Base-by-base conservation (phyloP, 1,140 invertebrate genomes). In the Lordiphosa collinella region DNA sequence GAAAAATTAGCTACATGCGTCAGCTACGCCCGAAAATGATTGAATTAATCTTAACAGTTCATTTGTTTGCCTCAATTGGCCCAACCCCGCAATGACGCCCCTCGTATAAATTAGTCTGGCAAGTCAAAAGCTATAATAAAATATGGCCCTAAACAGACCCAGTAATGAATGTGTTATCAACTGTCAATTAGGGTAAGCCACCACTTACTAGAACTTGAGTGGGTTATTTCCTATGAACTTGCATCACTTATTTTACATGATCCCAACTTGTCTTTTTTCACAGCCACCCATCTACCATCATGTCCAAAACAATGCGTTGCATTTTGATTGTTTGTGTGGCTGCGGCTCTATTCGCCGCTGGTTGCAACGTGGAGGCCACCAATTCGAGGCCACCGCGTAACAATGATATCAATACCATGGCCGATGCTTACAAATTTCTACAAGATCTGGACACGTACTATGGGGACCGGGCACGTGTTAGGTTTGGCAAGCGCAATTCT, bases 391-490 rank as follows among this genome's bases (percentile, higher is more conserved):
- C 82, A 9, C 87, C 87, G 3, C 66, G 80, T 4, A 86, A 85
- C 32, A 88, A 88, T 36, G 87, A 89, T n/a, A 84, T 85, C 16
- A 69, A 62, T 43, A 87, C 73, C 37, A 84, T 89, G 66, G 87
- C 85, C 3, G 87, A 89, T 74, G 87, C 87, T 3, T 38, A 88
- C 3, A 88, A 86, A 38, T 89, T 88, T 59, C 59, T 89, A 14
- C 87, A 89, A 52, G 87, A 89, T 47, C 56, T 89, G 51, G 87
- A 89, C 34, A 79, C 70, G 3, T 88, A 87, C 49, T 88, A 89
- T 50, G 87, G 85, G 0, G 85, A 89, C 52, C 51, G 78, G 18
- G 87, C 87, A 6, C 65, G 87, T 2, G 87, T 86, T 7, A 43
- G 82, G 3, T 86, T 86, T 12, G 84, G 84, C 1, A 86, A 86